Evolutionary conservation across 2,888 invertebrate genomes (phyloP), one percentile per base, ranked within the genome.

Genomic region (Harpalus rubripes): DNA sequence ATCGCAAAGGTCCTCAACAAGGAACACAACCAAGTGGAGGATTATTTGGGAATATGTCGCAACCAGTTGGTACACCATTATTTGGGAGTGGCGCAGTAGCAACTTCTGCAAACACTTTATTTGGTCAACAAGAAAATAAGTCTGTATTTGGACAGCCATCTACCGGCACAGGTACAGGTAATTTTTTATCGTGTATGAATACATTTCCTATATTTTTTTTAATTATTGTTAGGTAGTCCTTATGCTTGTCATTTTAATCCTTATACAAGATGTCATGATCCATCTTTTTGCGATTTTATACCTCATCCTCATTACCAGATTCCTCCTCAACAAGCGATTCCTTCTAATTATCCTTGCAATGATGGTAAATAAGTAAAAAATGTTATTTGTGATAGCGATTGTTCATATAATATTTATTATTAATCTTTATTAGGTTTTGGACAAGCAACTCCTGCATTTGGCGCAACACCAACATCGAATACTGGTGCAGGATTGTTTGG

Each of bases 1-100:
- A 97, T 80, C 93, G 98, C 2, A 99, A 99, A 92, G 98, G 98
- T 58, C 93, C 92, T 58, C 89, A 90, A 16, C 92, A 92, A 87
- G 90, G 92, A 41, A 86, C 89, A 26, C 89, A 91, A 0, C 87
- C 89, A 0, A 90, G 91, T 0, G 88, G 89, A 0, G 92, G 92
- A 1, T 89, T 94, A 68, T 94, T 94, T 88, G 93, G 93, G 0
- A 87, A 90, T 5, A 86, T 90, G 15, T 87, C 89, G 0, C 90
- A 90, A 82, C 85, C 89, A 22, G 89, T 68, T n/a, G 84, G 76
- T 22, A 72, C 63, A 22, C 84, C 68, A 39, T 85, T 81, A 86
- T 87, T 84, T 56, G 84, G 84, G 6, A 58, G 56, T 61, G 65
- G 63, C 8, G 32, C 84, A 8, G 65, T 65, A 12, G 65, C 84